These are phyloP conservation scores for Coelopa pilipes DNA, from an alignment of 2,888 invertebrate genomes.

Conservation along the genomic window DNA sequence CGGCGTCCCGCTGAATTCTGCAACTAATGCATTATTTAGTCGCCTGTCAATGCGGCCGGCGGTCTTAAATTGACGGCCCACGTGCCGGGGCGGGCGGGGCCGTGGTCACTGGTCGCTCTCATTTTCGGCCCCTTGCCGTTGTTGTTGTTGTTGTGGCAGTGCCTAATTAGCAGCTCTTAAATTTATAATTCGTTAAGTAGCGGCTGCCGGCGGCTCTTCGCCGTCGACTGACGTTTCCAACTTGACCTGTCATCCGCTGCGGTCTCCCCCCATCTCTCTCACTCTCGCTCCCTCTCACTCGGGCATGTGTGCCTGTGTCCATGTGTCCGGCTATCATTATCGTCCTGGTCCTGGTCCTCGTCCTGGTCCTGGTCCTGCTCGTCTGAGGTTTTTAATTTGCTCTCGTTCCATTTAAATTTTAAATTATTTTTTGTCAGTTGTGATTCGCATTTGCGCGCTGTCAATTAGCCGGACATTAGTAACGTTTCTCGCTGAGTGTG, in stretches of 20 bases:
- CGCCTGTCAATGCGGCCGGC: constrained; percentile 24
- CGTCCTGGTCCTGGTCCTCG: too few relatives aligned
- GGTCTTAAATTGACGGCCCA: constrained; percentile 24
- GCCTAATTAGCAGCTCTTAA: constrained; percentile 31
- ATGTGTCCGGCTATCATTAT: too few relatives aligned
- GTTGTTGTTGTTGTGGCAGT: constrained; percentile 12
- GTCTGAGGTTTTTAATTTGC: constrained; percentile 32
- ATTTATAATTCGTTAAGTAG: constrained; percentile 31
- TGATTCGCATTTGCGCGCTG: constrained; percentile 15
- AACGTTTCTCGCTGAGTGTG: constrained; percentile 6
- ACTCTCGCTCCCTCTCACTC: too few relatives aligned
- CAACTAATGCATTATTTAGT: constrained; percentile 32
- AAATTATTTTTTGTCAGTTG: constrained; percentile 21
- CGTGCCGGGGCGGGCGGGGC: not conserved
- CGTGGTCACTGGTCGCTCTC: not conserved
- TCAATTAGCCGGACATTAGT: not conserved
- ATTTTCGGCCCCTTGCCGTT: not conserved
- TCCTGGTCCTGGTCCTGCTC: not conserved
- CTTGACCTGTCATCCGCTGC: constrained; percentile 6
- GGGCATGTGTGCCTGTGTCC: too few relatives aligned
- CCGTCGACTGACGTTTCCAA: not conserved
- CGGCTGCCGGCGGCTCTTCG: constrained; percentile 1
- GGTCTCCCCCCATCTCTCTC: not conserved
- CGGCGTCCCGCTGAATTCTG: constrained; percentile 24
- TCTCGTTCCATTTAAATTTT: constrained; percentile 12